These are phyloP conservation scores for Drosophila varians DNA, from an alignment of 1,140 invertebrate species.

Conservation along the genomic window DNA sequence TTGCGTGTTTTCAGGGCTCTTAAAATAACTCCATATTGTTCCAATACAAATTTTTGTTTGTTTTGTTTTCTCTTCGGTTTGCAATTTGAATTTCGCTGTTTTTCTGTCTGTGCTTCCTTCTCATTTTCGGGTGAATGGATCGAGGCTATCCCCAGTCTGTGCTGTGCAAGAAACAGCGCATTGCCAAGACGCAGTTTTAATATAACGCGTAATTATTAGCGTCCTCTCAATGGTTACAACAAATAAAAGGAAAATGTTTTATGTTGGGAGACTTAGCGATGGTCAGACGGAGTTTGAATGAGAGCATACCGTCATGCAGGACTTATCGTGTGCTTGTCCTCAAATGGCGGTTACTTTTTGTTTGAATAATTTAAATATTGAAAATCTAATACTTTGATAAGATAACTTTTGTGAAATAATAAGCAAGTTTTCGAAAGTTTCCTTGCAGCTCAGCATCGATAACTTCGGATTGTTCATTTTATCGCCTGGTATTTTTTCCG, in stretches of 20 bases:
- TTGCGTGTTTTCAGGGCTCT: constrained; percentile 19
- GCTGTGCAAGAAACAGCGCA: constrained; percentile 3
- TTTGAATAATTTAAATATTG: neutral
- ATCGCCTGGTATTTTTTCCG: too few relatives aligned
- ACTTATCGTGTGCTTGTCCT: neutral
- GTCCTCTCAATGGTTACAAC: constrained; percentile 52
- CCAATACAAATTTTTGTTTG: constrained; percentile 5
- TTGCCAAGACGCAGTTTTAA: constrained; percentile 9
- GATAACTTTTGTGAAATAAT: too few relatives aligned
- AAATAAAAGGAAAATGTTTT: constrained; percentile 68
- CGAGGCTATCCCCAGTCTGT: constrained; percentile 7
- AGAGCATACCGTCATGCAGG: constrained; percentile 22
- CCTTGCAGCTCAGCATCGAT: too few relatives aligned
- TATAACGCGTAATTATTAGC: constrained; percentile 39
- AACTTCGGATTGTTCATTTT: too few relatives aligned
- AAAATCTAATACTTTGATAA: neutral
- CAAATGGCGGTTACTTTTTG: neutral
- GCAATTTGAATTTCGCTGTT: constrained; percentile 11
- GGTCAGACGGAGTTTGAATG: constrained; percentile 7
- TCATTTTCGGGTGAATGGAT: neutral
- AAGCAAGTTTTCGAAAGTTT: too few relatives aligned
- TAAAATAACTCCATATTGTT: constrained; percentile 17
- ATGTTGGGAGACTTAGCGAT: constrained; percentile 26
- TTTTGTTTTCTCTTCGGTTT: constrained; percentile 20
- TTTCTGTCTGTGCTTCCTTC: constrained; percentile 3